Percentiles rank a stretch among this genome's conserved stretches.
Evolutionary conservation across 2,113 vertebrate genomes (phyloP).

Genomic region (Myiopsitta monachus): DNA sequence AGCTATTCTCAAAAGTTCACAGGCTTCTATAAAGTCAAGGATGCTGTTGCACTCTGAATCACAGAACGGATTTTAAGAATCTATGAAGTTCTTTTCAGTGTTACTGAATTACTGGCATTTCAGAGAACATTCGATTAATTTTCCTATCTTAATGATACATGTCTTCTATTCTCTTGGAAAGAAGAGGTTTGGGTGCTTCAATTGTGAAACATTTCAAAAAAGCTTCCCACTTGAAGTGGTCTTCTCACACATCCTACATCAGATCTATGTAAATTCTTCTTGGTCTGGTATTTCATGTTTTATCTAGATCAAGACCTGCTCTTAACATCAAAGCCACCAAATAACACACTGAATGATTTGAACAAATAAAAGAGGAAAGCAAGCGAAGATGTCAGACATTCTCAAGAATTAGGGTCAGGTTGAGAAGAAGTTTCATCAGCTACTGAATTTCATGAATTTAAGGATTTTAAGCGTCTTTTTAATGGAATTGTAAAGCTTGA

Average conservation of each 20-base stretch:
- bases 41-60: background rate
- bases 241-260: background rate
- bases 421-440: background rate
- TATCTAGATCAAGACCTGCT: background rate
- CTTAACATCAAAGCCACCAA: background rate
- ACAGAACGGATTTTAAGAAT: background rate
- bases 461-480: background rate
- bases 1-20: background rate
- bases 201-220: background rate
- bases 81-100: background rate
- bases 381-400: background rate
- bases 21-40: background rate
- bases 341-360: background rate
- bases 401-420: background rate
- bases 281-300: background rate
- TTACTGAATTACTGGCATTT: background rate
- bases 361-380: background rate
- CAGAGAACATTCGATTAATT: background rate
- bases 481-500: background rate
- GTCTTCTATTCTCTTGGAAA: background rate
- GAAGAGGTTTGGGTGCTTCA: background rate
- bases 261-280: background rate
- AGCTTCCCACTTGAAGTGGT: background rate
- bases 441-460: background rate
- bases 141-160: fast-evolving